Base-by-base conservation (phyloP, 2,797 vertebrate genomes). In the Pterois miles region DNA sequence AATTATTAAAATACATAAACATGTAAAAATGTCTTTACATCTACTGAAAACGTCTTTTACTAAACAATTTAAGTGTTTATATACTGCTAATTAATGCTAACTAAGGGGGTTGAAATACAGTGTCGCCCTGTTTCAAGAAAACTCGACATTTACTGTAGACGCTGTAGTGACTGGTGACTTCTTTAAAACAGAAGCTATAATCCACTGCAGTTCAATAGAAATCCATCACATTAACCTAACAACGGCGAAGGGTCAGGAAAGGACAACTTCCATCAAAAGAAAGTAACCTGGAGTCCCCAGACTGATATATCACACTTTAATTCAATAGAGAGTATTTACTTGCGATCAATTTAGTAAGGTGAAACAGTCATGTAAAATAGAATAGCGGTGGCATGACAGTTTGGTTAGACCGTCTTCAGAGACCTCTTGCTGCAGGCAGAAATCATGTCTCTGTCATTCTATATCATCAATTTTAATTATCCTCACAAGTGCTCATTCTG, bases 391-490 rank as follows among this genome's bases (percentile, higher is more conserved):
- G 87, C 84, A 78, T 83, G 88, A 88, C 85, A 89, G 89, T 92
- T 88, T 85, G 88, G 87, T 88, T 82, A 80, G 84, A 81, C 78
- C 36, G 86, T 90, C 92, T 92, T 92, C 65, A 65, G 88, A 93
- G 90, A 89, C 78, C 78, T 90, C 84, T 92, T 69, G 92, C 93
- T 91, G 81, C 79, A 88, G 91, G 92, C 92, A 85, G 73, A 85
- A 91, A 92, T 91, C 92, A 91, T 92, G 92, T 93, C 88, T 89
- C 86, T 92, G 87, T 92, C 91, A 92, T 94, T 93, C 88, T 93
- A 91, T 91, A 93, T 92, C 90, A 94, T 94, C 93, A 92, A 93
- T 94, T 94, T 94, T 93, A 94, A 95, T 95, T 94, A 94, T 91
- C 82, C 88, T 92, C 92, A 92, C 89, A 93, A 92, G 90, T 86